These are phyloP conservation scores for Parapristionchus giblindavisi DNA, from an alignment of 2,888 invertebrate genomes.

Conservation along the genomic window DNA sequence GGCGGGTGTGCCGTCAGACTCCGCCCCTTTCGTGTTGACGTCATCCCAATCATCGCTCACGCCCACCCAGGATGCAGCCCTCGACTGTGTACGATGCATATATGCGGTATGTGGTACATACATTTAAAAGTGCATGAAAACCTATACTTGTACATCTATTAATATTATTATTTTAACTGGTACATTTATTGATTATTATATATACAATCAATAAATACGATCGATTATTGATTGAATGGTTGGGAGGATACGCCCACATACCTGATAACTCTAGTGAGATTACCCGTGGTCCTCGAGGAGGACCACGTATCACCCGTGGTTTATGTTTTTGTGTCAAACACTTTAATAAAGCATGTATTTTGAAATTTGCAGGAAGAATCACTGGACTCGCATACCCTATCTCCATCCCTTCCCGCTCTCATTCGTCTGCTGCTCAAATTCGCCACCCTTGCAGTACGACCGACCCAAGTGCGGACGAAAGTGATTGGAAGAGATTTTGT, in stretches of 20 bases:
- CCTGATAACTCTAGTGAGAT: too few relatives aligned
- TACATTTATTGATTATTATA: too few relatives aligned
- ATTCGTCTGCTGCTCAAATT: constrained; percentile 70
- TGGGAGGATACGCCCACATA: too few relatives aligned
- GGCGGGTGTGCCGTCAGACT: constrained; percentile 84
- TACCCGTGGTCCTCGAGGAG: too few relatives aligned
- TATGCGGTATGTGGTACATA: constrained; percentile 79
- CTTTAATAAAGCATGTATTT: too few relatives aligned
- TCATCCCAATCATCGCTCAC: constrained; percentile 82
- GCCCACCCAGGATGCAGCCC: constrained; percentile 83
- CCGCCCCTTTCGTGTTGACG: constrained; percentile 83
- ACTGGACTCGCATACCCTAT: constrained; percentile 42
- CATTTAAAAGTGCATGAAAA: too few relatives aligned
- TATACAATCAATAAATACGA: too few relatives aligned
- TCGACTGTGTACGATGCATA: constrained; percentile 86
- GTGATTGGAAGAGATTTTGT: constrained; percentile 22
- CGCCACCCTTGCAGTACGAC: constrained; percentile 45
- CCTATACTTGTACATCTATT: too few relatives aligned
- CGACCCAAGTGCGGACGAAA: constrained; percentile 44
- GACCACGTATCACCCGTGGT: too few relatives aligned
- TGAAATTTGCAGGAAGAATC: constrained; percentile 56
- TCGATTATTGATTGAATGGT: background rate
- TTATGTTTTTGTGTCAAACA: too few relatives aligned
- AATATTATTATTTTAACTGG: too few relatives aligned
- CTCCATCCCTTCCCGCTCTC: constrained; percentile 70